Evolutionary conservation across 2,113 vertebrate species (phyloP).

Genomic region (Mormyrus iriodes): DNA sequence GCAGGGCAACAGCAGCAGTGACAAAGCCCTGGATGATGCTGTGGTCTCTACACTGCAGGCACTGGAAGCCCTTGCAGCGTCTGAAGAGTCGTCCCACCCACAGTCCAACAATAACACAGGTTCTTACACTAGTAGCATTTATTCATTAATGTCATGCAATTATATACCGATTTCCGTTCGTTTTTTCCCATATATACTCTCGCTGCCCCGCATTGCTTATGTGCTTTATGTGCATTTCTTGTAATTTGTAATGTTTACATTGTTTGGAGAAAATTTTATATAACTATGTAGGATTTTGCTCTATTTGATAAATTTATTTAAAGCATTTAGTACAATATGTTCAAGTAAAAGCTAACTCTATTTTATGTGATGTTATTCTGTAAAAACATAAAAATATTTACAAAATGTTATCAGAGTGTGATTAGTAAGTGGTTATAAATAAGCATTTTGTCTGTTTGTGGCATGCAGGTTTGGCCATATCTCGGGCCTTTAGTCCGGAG

Average conservation of each 20-base stretch:
- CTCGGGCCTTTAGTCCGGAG: conserved; percentile 94
- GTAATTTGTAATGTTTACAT: not conserved
- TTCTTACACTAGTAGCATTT: conserved; percentile 98
- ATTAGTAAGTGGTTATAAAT: conserved; percentile 63
- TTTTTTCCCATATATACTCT: conserved; percentile 64
- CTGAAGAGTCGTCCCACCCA: conserved; percentile 76
- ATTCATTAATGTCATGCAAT: conserved; percentile 78
- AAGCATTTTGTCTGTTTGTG: conserved; percentile 75
- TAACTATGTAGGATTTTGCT: conserved; percentile 3
- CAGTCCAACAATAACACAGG: conserved; percentile 95
- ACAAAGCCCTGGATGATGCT: conserved; percentile 74
- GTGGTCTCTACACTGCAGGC: conserved; percentile 87
- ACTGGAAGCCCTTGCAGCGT: conserved; percentile 85
- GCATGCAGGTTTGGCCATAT: conserved; percentile 94
- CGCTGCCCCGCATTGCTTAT: conserved; percentile 57
- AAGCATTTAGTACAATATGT: not conserved
- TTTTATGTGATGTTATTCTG: conserved; percentile 26
- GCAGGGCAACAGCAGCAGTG: conserved; percentile 56
- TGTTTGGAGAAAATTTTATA: not conserved
- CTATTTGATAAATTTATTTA: conserved; percentile 22
- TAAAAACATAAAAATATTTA: conserved; percentile 27
- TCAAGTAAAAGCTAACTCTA: conserved; percentile 38
- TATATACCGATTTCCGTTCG: conserved; percentile 65
- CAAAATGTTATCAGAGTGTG: conserved; percentile 45
- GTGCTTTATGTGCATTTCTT: conserved; percentile 46